A percentile compares a stretch with the other conserved stretches of the same genome.
Conservation (phyloP, 1,140 invertebrate species). For the Papilio dardanus region DNA sequence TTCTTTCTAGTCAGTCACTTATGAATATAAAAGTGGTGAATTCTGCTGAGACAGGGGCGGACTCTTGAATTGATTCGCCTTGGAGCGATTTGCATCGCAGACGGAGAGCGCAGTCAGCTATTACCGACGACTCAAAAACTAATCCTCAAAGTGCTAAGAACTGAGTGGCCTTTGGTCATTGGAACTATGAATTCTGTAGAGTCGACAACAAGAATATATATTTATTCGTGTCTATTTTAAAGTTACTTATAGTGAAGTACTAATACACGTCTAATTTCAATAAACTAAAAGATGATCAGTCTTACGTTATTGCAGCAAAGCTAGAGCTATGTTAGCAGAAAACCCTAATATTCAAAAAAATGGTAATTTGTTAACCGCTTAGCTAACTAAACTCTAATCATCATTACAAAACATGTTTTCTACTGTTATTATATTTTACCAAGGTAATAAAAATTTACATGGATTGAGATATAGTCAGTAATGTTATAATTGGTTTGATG, state of each 20-base stretch:
- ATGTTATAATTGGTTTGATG: background rate
- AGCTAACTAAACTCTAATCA: too few relatives aligned
- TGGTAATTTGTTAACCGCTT: too few relatives aligned
- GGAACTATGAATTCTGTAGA: background rate
- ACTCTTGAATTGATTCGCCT: conserved; percentile 46
- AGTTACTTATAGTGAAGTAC: too few relatives aligned
- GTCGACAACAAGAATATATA: background rate
- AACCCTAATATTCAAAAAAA: too few relatives aligned
- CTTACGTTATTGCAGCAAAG: too few relatives aligned
- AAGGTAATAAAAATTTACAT: too few relatives aligned
- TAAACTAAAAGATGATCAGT: too few relatives aligned
- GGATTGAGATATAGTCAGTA: background rate
- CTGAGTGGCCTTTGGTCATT: conserved; percentile 30
- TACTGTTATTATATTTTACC: too few relatives aligned
- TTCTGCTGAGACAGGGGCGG: conserved; percentile 25
- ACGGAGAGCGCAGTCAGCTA: conserved; percentile 45
- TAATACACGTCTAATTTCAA: too few relatives aligned
- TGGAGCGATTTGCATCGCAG: conserved; percentile 47
- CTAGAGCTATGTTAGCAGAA: too few relatives aligned
- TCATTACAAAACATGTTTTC: too few relatives aligned
- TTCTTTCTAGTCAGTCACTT: conserved; percentile 28
- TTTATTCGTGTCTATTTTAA: background rate
- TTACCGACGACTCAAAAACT: conserved; percentile 48
- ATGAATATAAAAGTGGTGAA: conserved; percentile 35
- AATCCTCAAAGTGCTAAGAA: conserved; percentile 44